Evolutionary conservation across 2,797 vertebrate genomes (phyloP).

Genomic region (Stomatorhinus walkeri): DNA sequence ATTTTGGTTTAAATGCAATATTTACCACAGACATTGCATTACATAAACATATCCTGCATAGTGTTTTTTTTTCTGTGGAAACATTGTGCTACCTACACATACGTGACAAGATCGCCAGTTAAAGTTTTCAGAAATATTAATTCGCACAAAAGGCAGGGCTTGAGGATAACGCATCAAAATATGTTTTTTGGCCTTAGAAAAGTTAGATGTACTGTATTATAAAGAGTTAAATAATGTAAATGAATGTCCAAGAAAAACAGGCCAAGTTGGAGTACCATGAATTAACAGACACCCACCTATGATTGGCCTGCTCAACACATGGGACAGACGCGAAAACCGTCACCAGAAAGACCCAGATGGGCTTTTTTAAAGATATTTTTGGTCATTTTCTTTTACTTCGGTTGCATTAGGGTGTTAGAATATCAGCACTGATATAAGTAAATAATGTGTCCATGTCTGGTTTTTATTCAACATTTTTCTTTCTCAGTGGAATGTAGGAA

Average conservation of each 20-base stretch:
- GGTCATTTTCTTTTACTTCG: background rate
- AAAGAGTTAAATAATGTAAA: background rate
- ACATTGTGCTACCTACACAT: background rate
- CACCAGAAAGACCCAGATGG: background rate
- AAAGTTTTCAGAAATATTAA: background rate
- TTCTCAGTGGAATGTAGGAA: background rate
- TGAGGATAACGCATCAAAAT: background rate
- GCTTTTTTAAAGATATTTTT: background rate
- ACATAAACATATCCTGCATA: background rate
- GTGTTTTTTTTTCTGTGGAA: background rate
- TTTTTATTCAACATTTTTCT: background rate
- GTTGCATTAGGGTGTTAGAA: background rate
- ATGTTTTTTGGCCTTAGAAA: background rate
- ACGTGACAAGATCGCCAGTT: background rate
- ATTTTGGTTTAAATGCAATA: background rate
- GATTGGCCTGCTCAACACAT: background rate
- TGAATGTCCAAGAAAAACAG: background rate
- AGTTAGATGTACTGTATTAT: background rate
- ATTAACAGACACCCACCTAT: background rate
- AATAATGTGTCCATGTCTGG: background rate
- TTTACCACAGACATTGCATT: background rate
- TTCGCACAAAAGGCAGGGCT: background rate
- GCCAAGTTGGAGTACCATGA: background rate
- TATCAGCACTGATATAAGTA: background rate
- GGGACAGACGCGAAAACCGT: background rate